Evolutionary conservation across 2,888 invertebrate species (phyloP).

Genomic region (Beris chalybata): DNA sequence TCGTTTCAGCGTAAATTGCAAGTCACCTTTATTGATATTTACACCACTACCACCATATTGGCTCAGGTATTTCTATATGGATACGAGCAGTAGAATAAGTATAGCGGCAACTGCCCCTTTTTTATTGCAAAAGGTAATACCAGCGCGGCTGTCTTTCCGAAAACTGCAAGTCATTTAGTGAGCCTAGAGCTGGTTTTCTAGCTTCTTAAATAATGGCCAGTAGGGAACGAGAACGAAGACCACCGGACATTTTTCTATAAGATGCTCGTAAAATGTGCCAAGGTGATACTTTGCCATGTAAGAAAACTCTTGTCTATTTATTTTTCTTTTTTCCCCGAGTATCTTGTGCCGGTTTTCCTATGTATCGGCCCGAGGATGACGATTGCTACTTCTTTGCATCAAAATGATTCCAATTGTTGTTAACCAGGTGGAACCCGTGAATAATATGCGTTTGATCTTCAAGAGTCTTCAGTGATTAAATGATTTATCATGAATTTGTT

Average conservation of each 20-base stretch:
- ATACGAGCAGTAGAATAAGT: neutral
- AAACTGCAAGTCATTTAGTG: slow-evolving; percentile 21
- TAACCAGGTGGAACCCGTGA: slow-evolving; percentile 24
- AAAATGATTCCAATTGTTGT: slow-evolving; percentile 22
- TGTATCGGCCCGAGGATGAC: slow-evolving; percentile 21
- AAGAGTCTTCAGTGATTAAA: slow-evolving; percentile 18
- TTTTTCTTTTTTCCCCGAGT: slow-evolving; percentile 9
- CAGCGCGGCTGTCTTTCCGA: neutral
- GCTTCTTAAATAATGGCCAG: slow-evolving; percentile 1
- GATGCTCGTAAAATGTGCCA: slow-evolving; percentile 37
- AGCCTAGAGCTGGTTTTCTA: slow-evolving; percentile 19
- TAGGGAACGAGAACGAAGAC: slow-evolving; percentile 18
- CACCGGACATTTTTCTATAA: slow-evolving; percentile 18
- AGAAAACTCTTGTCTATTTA: slow-evolving; percentile 24
- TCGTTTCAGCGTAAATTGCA: slow-evolving; percentile 10
- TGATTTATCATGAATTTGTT: slow-evolving; percentile 30
- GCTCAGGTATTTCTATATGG: neutral
- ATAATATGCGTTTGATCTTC: slow-evolving; percentile 8
- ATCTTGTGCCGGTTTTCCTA: slow-evolving; percentile 2
- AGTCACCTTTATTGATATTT: slow-evolving; percentile 24
- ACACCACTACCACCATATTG: neutral
- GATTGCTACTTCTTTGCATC: slow-evolving; percentile 33
- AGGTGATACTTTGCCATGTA: slow-evolving; percentile 34
- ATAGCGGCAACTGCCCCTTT: neutral
- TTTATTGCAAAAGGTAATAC: neutral